These are phyloP conservation scores for Drosophila ogumai DNA, from an alignment of 1,140 invertebrate species.

Conservation along the genomic window DNA sequence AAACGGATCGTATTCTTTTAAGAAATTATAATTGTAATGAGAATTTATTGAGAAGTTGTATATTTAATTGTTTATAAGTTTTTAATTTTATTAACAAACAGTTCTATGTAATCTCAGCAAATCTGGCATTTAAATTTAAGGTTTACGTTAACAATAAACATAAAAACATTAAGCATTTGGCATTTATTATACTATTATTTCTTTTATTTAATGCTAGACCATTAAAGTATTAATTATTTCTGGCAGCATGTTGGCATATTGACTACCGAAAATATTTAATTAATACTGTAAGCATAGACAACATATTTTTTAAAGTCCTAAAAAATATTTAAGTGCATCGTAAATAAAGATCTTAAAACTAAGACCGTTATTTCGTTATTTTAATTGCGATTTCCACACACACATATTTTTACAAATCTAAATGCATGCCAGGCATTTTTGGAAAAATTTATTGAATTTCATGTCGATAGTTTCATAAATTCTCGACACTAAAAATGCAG, in stretches of 20 bases:
- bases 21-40: background rate
- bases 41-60: background rate
- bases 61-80: background rate
- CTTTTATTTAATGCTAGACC: too few species aligned
- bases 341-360: conserved; percentile 2
- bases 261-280: conserved; percentile 2
- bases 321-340: background rate
- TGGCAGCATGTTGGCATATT: background rate
- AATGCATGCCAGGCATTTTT: conserved; percentile 10
- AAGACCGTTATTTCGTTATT: conserved; percentile 12
- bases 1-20: background rate
- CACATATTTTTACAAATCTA: background rate
- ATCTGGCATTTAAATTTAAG: background rate
- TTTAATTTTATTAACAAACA: too few species aligned
- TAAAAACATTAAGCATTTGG: background rate
- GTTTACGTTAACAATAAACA: background rate
- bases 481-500: conserved; percentile 37
- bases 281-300: background rate
- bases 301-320: background rate
- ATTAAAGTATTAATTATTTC: background rate
- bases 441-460: conserved; percentile 16
- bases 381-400: conserved; percentile 3
- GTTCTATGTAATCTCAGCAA: background rate
- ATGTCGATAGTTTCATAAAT: conserved; percentile 33
- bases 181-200: background rate